Percentiles rank a stretch among this genome's conserved stretches.
Evolutionary conservation across 2,797 vertebrate species (phyloP).

Genomic region (Acipenser oxyrinchus): DNA sequence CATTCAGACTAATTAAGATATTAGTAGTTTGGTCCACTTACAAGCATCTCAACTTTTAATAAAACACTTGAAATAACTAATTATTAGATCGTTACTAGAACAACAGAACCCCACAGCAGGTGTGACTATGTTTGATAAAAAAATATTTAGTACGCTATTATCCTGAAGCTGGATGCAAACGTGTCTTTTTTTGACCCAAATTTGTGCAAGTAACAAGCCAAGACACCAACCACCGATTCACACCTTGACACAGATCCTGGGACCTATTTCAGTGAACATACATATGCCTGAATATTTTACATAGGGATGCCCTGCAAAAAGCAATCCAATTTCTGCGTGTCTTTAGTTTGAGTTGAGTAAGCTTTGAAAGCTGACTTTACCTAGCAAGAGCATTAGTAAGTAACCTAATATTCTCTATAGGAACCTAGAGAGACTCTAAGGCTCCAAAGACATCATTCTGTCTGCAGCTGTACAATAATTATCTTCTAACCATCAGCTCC

Average conservation of each 20-base stretch:
- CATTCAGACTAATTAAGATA: no score
- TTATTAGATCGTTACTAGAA: no score
- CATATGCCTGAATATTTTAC: neutral
- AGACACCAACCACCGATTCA: neutral
- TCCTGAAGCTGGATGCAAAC: no score
- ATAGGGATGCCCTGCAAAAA: neutral
- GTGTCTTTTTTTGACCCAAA: no score
- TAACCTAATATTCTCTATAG: neutral
- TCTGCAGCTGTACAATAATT: neutral
- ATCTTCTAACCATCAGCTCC: neutral
- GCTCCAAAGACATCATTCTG: neutral
- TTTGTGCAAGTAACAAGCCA: no score
- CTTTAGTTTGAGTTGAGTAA: neutral
- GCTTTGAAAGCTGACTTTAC: neutral
- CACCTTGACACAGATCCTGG: neutral
- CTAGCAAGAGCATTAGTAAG: slow-evolving; percentile 1
- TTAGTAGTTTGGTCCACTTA: no score
- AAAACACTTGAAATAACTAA: no score
- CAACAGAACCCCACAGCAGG: no score
- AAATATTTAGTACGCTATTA: no score
- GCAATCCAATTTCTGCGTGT: neutral
- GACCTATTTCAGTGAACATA: neutral
- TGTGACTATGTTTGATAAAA: no score
- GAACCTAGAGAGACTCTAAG: neutral
- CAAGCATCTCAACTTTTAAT: no score